These are phyloP conservation scores for Meganola albula DNA, from an alignment of 2,888 invertebrate species.

Conservation along the genomic window DNA sequence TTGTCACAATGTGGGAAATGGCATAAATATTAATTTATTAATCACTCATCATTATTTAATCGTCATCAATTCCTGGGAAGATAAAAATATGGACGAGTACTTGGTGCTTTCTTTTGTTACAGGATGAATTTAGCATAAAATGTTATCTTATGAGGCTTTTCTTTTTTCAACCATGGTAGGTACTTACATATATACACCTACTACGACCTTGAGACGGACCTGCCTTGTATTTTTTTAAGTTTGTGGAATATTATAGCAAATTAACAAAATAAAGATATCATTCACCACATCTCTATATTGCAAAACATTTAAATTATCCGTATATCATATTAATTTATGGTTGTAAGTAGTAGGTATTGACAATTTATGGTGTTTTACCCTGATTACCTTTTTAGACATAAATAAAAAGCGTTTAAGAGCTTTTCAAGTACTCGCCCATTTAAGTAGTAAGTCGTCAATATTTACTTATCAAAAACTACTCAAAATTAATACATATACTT, in stretches of 20 bases:
- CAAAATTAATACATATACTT: constrained; percentile 60
- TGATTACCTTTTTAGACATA: constrained; percentile 57
- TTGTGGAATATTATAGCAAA: too few species aligned
- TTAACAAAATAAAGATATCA: too few species aligned
- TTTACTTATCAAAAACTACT: constrained; percentile 77
- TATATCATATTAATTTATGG: too few species aligned
- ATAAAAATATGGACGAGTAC: constrained; percentile 69
- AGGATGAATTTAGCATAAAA: too few species aligned
- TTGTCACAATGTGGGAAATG: constrained; percentile 72
- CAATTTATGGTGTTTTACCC: constrained; percentile 57
- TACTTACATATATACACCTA: too few species aligned
- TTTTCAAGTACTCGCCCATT: constrained; percentile 56
- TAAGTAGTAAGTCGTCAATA: constrained; percentile 56
- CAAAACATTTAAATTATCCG: too few species aligned
- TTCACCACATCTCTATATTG: too few species aligned
- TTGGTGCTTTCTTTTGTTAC: too few species aligned
- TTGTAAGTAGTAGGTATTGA: constrained; percentile 24
- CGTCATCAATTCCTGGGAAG: constrained; percentile 72
- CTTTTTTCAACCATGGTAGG: too few species aligned
- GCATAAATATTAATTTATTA: constrained; percentile 46
- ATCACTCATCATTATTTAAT: constrained; percentile 51
- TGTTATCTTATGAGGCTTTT: too few species aligned
- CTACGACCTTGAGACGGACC: too few species aligned
- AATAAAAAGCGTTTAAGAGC: constrained; percentile 16
- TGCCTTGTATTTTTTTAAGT: too few species aligned